A percentile compares a stretch with the other conserved stretches of the same genome.
Evolutionary conservation across 2,888 invertebrate species (phyloP).

Genomic region (Dryomyza anilis): DNA sequence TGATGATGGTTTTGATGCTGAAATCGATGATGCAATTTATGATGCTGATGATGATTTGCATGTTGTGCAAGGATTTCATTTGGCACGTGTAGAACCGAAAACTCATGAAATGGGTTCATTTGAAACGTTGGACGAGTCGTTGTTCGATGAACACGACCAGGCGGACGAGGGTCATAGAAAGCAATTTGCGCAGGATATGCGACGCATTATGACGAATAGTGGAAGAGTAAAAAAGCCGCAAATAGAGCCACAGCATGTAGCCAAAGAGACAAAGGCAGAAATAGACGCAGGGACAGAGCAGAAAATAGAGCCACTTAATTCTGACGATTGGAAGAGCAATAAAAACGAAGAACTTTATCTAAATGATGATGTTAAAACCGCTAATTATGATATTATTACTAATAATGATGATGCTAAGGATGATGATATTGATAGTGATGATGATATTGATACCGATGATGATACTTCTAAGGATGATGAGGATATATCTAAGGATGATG

Average conservation of each 20-base stretch:
- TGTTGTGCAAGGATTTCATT: too few relatives aligned
- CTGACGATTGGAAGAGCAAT: constrained; percentile 11
- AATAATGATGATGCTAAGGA: not conserved
- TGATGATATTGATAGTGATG: not conserved
- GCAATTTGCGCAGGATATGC: constrained; percentile 59
- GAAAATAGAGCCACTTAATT: not conserved
- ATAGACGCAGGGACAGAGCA: not conserved
- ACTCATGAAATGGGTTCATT: too few relatives aligned
- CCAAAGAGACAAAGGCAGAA: not conserved
- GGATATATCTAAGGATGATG: not conserved
- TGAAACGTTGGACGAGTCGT: constrained; percentile 41
- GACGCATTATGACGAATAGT: constrained; percentile 60
- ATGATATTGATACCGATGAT: not conserved
- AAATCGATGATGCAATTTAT: too few relatives aligned
- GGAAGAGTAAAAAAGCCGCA: too few relatives aligned
- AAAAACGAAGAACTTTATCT: not conserved
- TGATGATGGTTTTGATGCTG: too few relatives aligned
- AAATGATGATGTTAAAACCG: not conserved
- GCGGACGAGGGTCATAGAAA: constrained; percentile 56
- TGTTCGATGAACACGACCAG: constrained; percentile 49
- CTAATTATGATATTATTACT: not conserved
- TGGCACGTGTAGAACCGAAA: too few relatives aligned
- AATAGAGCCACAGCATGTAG: constrained; percentile 32
- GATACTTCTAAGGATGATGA: not conserved
- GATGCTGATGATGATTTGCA: too few relatives aligned